Conservation (phyloP, 2,797 vertebrate species). For the Lagocephalus sceleratus region DNA sequence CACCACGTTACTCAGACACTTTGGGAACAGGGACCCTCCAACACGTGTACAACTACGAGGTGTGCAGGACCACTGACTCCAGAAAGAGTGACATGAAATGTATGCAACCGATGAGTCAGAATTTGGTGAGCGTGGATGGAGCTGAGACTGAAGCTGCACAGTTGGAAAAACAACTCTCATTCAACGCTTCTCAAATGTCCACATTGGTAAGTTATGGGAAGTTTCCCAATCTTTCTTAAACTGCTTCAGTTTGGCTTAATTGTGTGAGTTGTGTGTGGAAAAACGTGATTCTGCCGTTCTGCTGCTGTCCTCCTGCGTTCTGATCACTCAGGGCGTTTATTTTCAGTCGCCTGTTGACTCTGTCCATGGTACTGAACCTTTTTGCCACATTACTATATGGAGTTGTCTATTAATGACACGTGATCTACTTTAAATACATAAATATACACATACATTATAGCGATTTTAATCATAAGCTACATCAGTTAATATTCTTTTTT, state of each 20-base stretch:
- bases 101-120: slow-evolving; percentile 41
- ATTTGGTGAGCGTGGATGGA: slow-evolving; percentile 45
- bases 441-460: too few species aligned
- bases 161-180: slow-evolving; percentile 12
- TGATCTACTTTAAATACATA: too few species aligned
- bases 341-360: neutral
- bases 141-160: slow-evolving; percentile 6
- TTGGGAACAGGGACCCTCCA: slow-evolving; percentile 32
- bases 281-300: too few species aligned
- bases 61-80: slow-evolving; percentile 46
- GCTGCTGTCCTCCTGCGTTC: too few species aligned
- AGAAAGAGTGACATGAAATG: slow-evolving; percentile 49
- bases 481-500: too few species aligned
- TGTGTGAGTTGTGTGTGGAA: too few species aligned
- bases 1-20: slow-evolving; percentile 38
- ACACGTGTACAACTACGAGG: slow-evolving; percentile 47
- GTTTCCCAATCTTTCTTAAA: too few species aligned
- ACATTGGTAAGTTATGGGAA: slow-evolving; percentile 47
- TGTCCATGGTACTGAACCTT: neutral
- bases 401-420: too few species aligned
- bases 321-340: too few species aligned
- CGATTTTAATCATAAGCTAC: too few species aligned
- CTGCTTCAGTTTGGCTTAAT: neutral
- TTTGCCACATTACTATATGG: neutral
- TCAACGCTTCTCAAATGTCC: slow-evolving; percentile 33